phyloP scores from a whole-genome alignment of 2,797 vertebrate genomes.

The Chelidonichthys spinosus region DNA sequence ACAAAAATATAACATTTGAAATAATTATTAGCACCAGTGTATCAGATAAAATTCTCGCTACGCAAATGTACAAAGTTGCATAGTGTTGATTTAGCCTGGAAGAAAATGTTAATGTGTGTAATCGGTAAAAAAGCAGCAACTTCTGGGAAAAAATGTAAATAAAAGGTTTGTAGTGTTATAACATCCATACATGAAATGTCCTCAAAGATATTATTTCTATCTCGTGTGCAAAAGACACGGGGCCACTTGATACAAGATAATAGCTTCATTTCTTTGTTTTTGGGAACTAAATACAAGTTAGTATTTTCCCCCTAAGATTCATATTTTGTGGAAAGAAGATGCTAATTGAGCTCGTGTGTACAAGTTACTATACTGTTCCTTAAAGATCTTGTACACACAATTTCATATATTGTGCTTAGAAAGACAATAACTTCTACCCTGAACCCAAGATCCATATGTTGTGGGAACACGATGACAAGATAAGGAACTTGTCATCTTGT shows the following conservation, averaged over 20 bases:
- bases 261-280: background rate
- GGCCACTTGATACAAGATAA: background rate
- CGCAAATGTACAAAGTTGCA: conserved; percentile 96
- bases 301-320: background rate
- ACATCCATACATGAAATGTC: background rate
- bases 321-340: background rate
- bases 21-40: conserved; percentile 99
- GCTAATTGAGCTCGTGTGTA: background rate
- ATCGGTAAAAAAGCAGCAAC: conserved; percentile 71
- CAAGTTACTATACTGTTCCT: background rate
- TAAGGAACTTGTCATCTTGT: background rate
- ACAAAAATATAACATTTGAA: conserved; percentile 99
- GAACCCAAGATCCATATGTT: background rate
- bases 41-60: conserved; percentile 94
- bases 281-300: background rate
- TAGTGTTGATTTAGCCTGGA: conserved; percentile 87
- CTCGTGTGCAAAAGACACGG: background rate
- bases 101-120: conserved; percentile 55
- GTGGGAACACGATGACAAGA: background rate
- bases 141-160: conserved; percentile 21
- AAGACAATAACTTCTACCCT: background rate
- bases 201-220: background rate
- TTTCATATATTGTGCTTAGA: background rate
- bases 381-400: background rate
- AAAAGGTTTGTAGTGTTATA: background rate